A percentile compares a stretch with the other conserved stretches of the same genome.
These are phyloP conservation scores for Neoniphon sammara DNA, from an alignment of 2,797 vertebrate genomes.

Conservation along the genomic window DNA sequence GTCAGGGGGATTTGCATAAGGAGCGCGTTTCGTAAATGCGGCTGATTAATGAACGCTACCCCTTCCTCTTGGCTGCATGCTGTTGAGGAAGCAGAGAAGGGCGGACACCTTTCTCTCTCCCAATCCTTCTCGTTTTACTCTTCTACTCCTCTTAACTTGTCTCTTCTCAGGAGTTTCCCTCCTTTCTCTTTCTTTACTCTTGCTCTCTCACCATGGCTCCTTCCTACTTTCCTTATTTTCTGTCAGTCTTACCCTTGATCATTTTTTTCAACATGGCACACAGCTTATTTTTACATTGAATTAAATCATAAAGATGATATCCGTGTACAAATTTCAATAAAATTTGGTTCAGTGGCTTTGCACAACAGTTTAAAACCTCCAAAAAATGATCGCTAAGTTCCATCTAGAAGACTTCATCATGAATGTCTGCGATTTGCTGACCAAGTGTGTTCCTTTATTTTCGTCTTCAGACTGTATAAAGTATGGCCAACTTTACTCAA, in stretches of 20 bases:
- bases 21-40: neutral
- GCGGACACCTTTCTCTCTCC: neutral
- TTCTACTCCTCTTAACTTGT: neutral
- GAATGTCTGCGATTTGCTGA: neutral
- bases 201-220: too few species aligned
- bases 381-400: too few species aligned
- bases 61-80: neutral
- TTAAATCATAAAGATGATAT: neutral
- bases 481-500: neutral
- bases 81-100: neutral
- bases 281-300: neutral
- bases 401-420: neutral
- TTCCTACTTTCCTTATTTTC: neutral
- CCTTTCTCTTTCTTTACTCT: neutral
- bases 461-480: neutral
- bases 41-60: neutral
- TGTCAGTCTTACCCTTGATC: neutral
- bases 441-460: neutral
- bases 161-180: neutral
- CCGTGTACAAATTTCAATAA: neutral
- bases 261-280: neutral
- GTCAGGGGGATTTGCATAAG: conserved; percentile 24
- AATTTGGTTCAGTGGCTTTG: neutral
- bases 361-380: neutral
- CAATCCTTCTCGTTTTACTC: neutral